Conservation (phyloP, 2,113 vertebrate genomes). For the Mungos mungo region DNA sequence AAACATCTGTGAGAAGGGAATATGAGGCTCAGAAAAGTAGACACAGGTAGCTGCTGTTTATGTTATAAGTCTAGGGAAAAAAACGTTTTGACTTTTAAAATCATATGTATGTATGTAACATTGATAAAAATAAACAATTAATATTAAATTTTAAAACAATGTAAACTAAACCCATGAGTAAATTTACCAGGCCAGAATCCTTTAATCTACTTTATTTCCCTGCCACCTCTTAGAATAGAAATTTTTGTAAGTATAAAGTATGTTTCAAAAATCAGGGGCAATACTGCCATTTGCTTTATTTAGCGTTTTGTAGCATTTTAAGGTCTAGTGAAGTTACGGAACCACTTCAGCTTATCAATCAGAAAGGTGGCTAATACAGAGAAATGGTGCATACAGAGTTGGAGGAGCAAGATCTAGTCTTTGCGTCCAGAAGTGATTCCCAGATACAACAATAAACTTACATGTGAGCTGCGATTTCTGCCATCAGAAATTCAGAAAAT, state of each 20-base stretch:
- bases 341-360: not conserved
- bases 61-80: not conserved
- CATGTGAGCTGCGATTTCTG: not conserved
- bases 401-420: not conserved
- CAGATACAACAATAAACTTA: not conserved
- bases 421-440: not conserved
- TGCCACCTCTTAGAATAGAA: not conserved
- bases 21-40: not conserved
- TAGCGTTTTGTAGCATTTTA: not conserved
- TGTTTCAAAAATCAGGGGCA: constrained; percentile 23
- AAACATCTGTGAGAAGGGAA: not conserved
- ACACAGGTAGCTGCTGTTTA: not conserved
- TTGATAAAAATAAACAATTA: not conserved
- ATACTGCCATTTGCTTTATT: not conserved
- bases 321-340: constrained; percentile 19
- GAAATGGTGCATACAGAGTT: not conserved
- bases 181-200: not conserved
- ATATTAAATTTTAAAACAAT: constrained; percentile 22
- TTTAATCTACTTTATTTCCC: not conserved
- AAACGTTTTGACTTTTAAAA: not conserved
- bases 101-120: not conserved
- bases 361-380: not conserved
- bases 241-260: not conserved
- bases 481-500: not conserved
- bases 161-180: not conserved